A percentile compares a stretch with the other conserved stretches of the same genome.
These are phyloP conservation scores for Phalacrocorax pelagicus DNA, from an alignment of 2,113 vertebrate species.

Conservation along the genomic window DNA sequence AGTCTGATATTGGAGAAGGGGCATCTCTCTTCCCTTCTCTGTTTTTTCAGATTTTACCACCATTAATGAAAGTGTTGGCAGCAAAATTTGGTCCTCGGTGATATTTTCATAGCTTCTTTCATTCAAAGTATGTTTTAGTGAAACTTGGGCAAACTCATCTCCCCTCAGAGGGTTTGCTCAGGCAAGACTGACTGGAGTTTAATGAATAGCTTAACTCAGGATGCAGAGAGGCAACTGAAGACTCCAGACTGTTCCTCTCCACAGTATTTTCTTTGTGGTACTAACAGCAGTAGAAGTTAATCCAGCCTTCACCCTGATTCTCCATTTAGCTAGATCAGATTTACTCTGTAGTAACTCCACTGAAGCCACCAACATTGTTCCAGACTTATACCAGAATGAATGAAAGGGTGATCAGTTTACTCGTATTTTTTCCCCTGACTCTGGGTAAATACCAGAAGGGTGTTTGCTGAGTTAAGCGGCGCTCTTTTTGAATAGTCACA, in stretches of 20 bases:
- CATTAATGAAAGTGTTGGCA: not conserved
- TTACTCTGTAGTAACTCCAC: not conserved
- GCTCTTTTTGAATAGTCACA: not conserved
- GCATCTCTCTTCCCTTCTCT: not conserved
- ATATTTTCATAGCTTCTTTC: not conserved
- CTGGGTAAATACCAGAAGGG: not conserved
- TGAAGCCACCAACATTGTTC: fast-evolving
- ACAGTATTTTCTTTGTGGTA: not conserved
- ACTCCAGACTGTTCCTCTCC: not conserved
- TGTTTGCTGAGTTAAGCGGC: not conserved
- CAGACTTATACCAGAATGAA: not conserved
- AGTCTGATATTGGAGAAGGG: not conserved
- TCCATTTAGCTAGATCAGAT: not conserved
- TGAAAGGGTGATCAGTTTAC: not conserved
- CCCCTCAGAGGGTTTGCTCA: not conserved
- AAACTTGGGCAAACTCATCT: constrained; percentile 4
- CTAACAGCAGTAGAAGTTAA: not conserved
- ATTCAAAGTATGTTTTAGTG: not conserved
- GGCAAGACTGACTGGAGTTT: not conserved
- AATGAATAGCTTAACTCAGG: not conserved
- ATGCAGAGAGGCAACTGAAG: not conserved
- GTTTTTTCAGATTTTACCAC: not conserved
- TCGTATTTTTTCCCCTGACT: not conserved
- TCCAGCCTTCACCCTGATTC: not conserved
- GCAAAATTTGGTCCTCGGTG: not conserved